Base-by-base conservation (phyloP, 2,888 invertebrate genomes). In the Drosophila neonasuta region DNA sequence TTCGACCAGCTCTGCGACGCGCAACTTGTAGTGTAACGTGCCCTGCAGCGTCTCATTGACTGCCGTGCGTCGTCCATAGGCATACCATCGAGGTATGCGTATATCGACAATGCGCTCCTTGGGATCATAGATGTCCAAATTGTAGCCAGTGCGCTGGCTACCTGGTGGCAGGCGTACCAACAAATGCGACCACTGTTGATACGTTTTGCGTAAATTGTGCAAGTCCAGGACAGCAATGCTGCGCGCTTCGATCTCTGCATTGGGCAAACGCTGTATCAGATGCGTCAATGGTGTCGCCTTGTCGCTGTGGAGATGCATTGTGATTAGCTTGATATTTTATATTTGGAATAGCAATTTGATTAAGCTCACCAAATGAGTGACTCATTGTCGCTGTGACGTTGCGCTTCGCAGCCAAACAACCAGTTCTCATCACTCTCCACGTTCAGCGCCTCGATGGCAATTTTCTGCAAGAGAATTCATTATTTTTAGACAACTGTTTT, bases 321-420 rank as follows among this genome's bases (percentile, higher is more conserved):
- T 10, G 8, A 13, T 49, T 1, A 58, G 29, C 2, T 20, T 32
- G 2, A 6, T 6, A 24, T 2, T 32, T 15, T 41, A 3, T 3
- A 5, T 13, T 2, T 4, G 3, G 13, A 24, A 6, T 24, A 24
- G 24, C 24, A 24, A 24, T 24, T 24, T 30, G 0, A 0, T 15
- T 42, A 2, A 17, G 17, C 56, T 49, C 17, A 86, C 84, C 84
- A 84, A 39, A 55, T 63, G 0, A 56, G 32, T 2, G 56, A 49
- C 0, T 46, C 72, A 2, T 71, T 63, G 17, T 64, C 51, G 20
- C 60, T 75, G 42, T 63, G 20, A 2, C n/a, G 90, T 68, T 92
- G 92, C 1, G 95, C 94, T 59, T 93, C 92, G 86, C 96, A 97
- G 13, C 94, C 95, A 87, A 94, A 96, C 15, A 96, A 90, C 97